Conservation (phyloP, 2,113 vertebrate genomes). For the Oncorhynchus kisutch region DNA sequence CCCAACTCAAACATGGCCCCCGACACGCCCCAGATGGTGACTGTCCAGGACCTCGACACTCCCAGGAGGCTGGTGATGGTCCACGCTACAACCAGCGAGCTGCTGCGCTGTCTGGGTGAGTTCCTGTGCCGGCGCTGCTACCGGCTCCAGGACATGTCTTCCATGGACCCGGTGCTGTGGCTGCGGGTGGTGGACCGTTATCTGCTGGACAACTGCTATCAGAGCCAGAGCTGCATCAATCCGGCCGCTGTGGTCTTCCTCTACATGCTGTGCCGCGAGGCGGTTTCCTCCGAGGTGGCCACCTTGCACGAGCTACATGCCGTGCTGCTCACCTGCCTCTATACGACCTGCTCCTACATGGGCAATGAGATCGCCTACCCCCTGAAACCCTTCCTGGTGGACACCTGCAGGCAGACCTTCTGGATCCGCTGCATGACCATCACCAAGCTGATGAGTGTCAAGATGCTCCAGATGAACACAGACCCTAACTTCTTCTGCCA, state of each 20-base stretch:
- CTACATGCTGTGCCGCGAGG: conserved; percentile 94
- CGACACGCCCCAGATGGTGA: conserved; percentile 89
- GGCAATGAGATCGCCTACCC: conserved; percentile 87
- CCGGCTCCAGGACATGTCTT: too few relatives aligned
- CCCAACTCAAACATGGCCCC: conserved; percentile 73
- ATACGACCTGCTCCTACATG: conserved; percentile 79
- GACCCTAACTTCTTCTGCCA: conserved; percentile 98
- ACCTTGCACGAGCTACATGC: conserved; percentile 94
- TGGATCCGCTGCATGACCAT: conserved; percentile 98
- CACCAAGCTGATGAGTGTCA: conserved; percentile 95
- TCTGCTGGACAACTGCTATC: conserved; percentile 86
- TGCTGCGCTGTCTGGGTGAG: too few relatives aligned
- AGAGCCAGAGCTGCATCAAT: conserved; percentile 97
- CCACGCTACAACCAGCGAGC: too few relatives aligned
- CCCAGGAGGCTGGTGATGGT: conserved; percentile 37
- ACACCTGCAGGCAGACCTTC: conserved; percentile 96
- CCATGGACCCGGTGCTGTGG: too few relatives aligned
- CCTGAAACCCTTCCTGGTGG: conserved; percentile 91
- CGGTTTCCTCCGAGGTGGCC: conserved; percentile 87
- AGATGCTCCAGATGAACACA: conserved; percentile 98
- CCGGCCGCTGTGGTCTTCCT: conserved; percentile 94
- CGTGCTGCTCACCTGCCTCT: conserved; percentile 88
- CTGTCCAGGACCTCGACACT: conserved; percentile 90
- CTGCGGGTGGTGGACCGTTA: too few relatives aligned
- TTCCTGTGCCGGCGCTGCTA: too few relatives aligned